Percentiles rank a stretch among this genome's conserved stretches.
phyloP scores from a whole-genome alignment of 2,113 vertebrate species.

The Gallinago jamesoni region DNA sequence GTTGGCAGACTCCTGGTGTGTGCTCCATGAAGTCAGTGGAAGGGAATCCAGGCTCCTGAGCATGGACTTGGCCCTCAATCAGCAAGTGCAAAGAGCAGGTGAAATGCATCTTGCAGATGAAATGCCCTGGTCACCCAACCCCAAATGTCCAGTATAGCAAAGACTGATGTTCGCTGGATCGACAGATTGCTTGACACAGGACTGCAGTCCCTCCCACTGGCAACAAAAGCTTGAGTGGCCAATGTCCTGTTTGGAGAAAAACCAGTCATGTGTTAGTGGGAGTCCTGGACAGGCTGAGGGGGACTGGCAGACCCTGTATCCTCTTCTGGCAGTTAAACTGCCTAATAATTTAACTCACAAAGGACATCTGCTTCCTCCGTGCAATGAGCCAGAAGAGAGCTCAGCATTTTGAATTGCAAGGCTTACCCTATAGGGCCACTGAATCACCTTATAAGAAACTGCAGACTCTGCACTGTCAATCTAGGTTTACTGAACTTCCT shows the following conservation, averaged over 20 bases:
- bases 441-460: background rate
- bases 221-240: background rate
- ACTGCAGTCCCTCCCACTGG: background rate
- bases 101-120: background rate
- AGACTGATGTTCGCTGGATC: background rate
- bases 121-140: background rate
- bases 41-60: background rate
- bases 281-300: background rate
- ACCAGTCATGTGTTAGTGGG: accelerated
- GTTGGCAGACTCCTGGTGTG: background rate
- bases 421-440: background rate
- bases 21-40: background rate
- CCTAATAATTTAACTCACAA: background rate
- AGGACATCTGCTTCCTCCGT: background rate
- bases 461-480: background rate
- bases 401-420: background rate
- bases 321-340: background rate
- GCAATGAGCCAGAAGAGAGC: background rate
- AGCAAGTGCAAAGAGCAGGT: background rate
- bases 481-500: background rate
- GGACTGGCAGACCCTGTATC: background rate
- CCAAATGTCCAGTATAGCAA: background rate
- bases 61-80: background rate
- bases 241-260: background rate
- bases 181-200: background rate